Base-by-base conservation (phyloP, 1,140 invertebrate genomes). In the Lethrus apterus region DNA sequence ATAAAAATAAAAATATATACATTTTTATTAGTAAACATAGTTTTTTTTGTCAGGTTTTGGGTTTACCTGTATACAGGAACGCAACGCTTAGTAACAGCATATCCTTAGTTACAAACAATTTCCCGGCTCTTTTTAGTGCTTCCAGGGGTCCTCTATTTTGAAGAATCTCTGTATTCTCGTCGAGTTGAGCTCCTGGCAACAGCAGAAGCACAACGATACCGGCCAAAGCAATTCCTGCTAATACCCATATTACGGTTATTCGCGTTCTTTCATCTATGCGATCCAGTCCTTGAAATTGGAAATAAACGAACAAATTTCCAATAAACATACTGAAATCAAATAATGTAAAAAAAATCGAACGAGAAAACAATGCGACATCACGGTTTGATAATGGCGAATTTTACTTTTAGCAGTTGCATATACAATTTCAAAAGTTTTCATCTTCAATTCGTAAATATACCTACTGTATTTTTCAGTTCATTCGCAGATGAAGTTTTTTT, bases 271-370 rank as follows among this genome's bases (percentile, higher is more conserved):
- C 56, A 41, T 87, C 80, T 2, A 87, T 79, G 10, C 73, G 69
- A 0, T 75, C 65, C 66, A 82, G 74, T 35, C 84, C 85, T 74
- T 83, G 79, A 66, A 97, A 93, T 63, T 83, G 79, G 60, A 91
- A 89, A 67, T 82, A 95, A 7, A 96, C 91, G 68, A 95, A 96
- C 5, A 93, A 70, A 62, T 98, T 98, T 34, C 94, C 93, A 57
- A 90, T 80, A 62, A 97, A 85, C 68, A 94, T 79, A 59, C 92
- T 89, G 75, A 52, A 83, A 79, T 23, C n/a, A n/a, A n/a, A n/a
- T n/a, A n/a, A n/a, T n/a, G n/a, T n/a, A n/a, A n/a, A n/a, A n/a
- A n/a, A n/a, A n/a, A n/a, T n/a, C n/a, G n/a, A n/a, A n/a, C n/a
- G n/a, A n/a, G n/a, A n/a, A n/a, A n/a, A n/a, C n/a, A n/a, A n/a